Conservation (phyloP, 2,797 vertebrate species). For the Atherinosoma microstoma region DNA sequence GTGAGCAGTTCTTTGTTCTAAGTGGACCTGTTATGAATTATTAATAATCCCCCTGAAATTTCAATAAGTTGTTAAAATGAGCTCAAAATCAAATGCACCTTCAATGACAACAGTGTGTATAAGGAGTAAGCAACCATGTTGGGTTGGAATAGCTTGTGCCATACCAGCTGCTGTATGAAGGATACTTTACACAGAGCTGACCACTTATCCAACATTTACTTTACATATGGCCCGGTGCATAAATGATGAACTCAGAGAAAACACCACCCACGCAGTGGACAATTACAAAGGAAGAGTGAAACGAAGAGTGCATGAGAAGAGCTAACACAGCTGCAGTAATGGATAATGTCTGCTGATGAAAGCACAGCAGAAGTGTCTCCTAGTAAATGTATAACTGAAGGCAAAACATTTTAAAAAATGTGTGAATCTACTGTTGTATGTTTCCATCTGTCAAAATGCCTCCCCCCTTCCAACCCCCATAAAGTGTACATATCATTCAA, state of each 20-base stretch:
- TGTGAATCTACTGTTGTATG: slow-evolving; percentile 22
- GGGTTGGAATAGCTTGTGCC: neutral
- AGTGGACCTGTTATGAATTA: neutral
- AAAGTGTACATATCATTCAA: slow-evolving; percentile 24
- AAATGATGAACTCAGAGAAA: slow-evolving; percentile 19
- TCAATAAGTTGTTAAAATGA: neutral
- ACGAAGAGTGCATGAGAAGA: slow-evolving; percentile 49
- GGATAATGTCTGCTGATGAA: slow-evolving; percentile 32
- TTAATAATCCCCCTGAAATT: neutral
- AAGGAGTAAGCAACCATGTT: neutral
- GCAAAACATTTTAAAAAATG: neutral
- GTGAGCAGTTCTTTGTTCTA: neutral
- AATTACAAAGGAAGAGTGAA: slow-evolving; percentile 48
- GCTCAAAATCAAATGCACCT: neutral
- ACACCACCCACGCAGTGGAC: slow-evolving; percentile 31
- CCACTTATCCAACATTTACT: neutral
- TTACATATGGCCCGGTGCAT: neutral
- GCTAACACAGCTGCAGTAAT: slow-evolving; percentile 31
- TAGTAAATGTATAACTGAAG: slow-evolving; percentile 1
- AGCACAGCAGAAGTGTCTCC: slow-evolving; percentile 33
- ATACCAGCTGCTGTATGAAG: neutral
- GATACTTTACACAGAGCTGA: neutral
- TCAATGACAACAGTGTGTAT: neutral
- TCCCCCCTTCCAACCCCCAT: neutral
- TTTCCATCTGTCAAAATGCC: slow-evolving; percentile 50